A percentile compares a stretch with the other conserved stretches of the same genome.
These are phyloP conservation scores for Colaptes auratus DNA, from an alignment of 2,113 vertebrate species.

Conservation along the genomic window DNA sequence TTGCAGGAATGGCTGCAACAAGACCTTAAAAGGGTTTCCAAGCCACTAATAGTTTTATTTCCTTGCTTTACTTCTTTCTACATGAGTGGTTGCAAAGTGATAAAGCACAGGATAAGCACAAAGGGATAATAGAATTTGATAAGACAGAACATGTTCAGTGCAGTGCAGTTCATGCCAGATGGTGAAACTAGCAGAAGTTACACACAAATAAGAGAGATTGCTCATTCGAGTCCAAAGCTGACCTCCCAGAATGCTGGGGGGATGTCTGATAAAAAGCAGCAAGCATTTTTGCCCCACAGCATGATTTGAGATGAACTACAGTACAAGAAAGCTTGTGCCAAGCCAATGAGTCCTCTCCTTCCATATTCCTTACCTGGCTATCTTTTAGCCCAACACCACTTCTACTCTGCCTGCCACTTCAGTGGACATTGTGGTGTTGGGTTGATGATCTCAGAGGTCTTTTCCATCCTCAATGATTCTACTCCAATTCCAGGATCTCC, in stretches of 20 bases:
- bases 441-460: too few relatives aligned
- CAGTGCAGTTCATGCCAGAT: background rate
- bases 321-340: background rate
- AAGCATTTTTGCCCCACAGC: background rate
- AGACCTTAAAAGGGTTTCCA: conserved; percentile 45
- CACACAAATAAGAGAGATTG: background rate
- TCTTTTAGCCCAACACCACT: background rate
- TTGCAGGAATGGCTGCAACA: background rate
- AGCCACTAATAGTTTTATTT: conserved; percentile 40
- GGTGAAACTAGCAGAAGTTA: background rate
- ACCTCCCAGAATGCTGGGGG: background rate
- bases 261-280: background rate
- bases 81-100: background rate
- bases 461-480: too few relatives aligned
- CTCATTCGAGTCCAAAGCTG: background rate
- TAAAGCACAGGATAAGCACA: conserved; percentile 23
- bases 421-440: too few relatives aligned
- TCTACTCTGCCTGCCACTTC: too few relatives aligned
- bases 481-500: background rate
- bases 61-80: conserved; percentile 30
- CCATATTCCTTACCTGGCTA: background rate
- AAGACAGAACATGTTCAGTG: conserved; percentile 2
- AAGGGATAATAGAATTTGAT: conserved; percentile 51
- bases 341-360: background rate
- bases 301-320: background rate